These are phyloP conservation scores for Sorex fumeus DNA, from an alignment of 2,113 vertebrate genomes.

Conservation along the genomic window DNA sequence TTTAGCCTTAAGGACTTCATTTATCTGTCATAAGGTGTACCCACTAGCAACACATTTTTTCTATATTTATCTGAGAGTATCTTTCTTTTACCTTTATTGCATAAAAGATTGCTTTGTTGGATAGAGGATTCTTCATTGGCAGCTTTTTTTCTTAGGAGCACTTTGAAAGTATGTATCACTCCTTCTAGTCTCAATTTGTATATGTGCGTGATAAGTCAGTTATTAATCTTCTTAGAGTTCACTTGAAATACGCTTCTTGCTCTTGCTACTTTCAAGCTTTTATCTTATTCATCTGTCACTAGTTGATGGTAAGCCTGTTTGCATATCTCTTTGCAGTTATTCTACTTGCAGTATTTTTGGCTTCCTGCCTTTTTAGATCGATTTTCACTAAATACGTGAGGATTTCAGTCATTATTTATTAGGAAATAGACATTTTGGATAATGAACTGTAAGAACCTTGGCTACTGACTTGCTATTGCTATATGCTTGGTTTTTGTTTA, in stretches of 20 bases:
- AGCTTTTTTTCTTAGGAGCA: not conserved
- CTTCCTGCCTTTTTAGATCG: not conserved
- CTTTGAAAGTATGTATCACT: no score
- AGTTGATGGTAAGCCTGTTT: slow-evolving; percentile 14
- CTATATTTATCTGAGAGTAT: slow-evolving; percentile 34
- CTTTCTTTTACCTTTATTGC: no score
- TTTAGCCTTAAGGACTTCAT: not conserved
- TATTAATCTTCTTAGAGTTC: not conserved
- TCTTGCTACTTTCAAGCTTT: slow-evolving; percentile 5
- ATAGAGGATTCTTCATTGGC: not conserved
- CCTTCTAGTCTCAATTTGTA: no score
- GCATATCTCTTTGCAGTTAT: not conserved
- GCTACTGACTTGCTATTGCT: not conserved
- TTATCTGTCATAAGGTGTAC: slow-evolving; percentile 33
- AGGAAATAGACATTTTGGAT: slow-evolving; percentile 3
- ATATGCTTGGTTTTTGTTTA: slow-evolving; percentile 32
- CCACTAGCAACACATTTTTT: not conserved
- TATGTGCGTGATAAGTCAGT: no score
- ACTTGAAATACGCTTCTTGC: not conserved
- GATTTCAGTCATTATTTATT: not conserved
- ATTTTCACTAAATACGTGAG: not conserved
- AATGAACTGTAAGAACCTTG: not conserved
- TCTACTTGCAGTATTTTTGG: not conserved
- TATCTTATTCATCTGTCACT: not conserved
- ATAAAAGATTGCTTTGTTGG: not conserved